These are phyloP conservation scores for Macropus fuliginosus DNA, from an alignment of 2,797 vertebrate genomes.

Conservation along the genomic window DNA sequence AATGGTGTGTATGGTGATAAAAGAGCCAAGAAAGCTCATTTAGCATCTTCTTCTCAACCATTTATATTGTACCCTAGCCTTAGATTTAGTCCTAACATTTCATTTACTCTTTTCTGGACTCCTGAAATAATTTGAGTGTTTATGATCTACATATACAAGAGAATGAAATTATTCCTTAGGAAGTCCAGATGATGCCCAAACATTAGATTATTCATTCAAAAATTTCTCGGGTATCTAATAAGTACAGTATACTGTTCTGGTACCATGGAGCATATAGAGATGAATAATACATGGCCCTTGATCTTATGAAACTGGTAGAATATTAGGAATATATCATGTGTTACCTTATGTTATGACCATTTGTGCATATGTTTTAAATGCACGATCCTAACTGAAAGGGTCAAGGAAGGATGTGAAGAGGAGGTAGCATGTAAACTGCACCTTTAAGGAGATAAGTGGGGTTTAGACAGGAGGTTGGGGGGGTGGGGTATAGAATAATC, in stretches of 20 bases:
- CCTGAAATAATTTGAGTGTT: constrained; percentile 47
- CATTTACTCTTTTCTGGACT: constrained; percentile 31
- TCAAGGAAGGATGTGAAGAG: background rate
- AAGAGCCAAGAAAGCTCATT: constrained; percentile 9
- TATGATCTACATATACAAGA: constrained; percentile 5
- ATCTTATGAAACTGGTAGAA: background rate
- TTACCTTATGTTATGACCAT: background rate
- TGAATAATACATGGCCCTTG: background rate
- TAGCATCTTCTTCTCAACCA: background rate
- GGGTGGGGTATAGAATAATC: background rate
- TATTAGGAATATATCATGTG: background rate
- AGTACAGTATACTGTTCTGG: background rate
- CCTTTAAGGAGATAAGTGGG: background rate
- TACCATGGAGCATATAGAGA: background rate
- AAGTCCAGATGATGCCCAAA: background rate
- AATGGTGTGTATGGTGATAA: constrained; percentile 24
- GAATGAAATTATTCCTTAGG: constrained; percentile 30
- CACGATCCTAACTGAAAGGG: background rate
- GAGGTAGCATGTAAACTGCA: background rate
- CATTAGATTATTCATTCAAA: background rate
- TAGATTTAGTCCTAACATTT: constrained; percentile 29
- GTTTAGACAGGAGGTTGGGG: background rate
- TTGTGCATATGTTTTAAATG: background rate
- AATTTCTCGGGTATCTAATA: background rate
- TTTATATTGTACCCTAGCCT: background rate